Percentiles rank a stretch among this genome's conserved stretches.
Evolutionary conservation across 2,888 invertebrate genomes (phyloP).

Genomic region (Hyposoter dolosus): DNA sequence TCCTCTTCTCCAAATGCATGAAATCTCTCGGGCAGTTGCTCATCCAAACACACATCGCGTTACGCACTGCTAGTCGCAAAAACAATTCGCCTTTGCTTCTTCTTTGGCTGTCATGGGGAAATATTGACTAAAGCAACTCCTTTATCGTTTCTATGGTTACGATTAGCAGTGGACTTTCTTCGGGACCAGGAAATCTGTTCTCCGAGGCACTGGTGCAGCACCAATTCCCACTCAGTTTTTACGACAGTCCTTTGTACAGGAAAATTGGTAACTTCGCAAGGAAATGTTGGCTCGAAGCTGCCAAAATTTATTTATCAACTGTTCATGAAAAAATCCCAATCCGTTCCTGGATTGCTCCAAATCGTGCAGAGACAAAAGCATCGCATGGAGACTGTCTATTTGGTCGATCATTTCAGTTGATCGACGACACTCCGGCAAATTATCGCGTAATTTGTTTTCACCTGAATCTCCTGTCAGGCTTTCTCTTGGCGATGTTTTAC

Average conservation of each 20-base stretch:
- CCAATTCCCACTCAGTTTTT: background rate
- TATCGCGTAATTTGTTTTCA: constrained; percentile 39
- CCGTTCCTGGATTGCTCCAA: too few species aligned
- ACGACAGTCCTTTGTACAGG: background rate
- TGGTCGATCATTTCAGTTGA: background rate
- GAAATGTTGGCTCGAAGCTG: too few species aligned
- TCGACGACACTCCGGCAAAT: background rate
- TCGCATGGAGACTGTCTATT: too few species aligned
- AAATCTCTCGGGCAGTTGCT: background rate
- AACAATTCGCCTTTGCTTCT: background rate
- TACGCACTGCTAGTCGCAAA: constrained; percentile 9
- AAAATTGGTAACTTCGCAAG: too few species aligned
- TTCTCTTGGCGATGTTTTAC: background rate
- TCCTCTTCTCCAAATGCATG: constrained; percentile 5
- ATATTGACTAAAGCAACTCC: background rate
- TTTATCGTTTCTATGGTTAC: constrained; percentile 18
- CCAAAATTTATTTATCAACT: too few species aligned
- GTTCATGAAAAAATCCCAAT: too few species aligned
- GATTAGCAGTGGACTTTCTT: background rate
- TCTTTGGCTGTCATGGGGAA: background rate
- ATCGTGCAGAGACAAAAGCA: background rate
- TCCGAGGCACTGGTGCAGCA: constrained; percentile 34
- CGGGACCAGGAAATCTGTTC: background rate
- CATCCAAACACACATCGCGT: constrained; percentile 6
- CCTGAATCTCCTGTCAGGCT: constrained; percentile 35